Evolutionary conservation across 1,140 invertebrate species (phyloP).

Genomic region (Physella acuta): DNA sequence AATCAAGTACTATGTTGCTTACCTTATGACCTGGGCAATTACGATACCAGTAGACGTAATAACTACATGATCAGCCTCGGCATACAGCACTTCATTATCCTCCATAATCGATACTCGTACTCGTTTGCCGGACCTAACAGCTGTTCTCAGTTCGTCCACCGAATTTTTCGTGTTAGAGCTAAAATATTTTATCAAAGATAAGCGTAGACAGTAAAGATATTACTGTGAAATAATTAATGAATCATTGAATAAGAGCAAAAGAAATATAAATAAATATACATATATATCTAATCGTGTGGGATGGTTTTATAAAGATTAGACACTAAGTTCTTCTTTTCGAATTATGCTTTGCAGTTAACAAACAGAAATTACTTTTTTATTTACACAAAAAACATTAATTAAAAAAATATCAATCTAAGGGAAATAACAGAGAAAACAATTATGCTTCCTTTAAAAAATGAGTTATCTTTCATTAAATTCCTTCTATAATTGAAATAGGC

Average conservation of each 20-base stretch:
- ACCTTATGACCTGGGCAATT: background rate
- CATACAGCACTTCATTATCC: background rate
- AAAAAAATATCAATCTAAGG: too few relatives aligned
- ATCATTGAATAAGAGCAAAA: too few relatives aligned
- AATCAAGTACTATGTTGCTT: background rate
- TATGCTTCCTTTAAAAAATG: too few relatives aligned
- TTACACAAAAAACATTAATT: too few relatives aligned
- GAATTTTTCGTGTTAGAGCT: background rate
- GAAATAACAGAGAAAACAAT: too few relatives aligned
- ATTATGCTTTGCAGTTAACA: too few relatives aligned
- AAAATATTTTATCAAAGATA: background rate
- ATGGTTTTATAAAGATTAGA: background rate
- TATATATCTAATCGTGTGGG: background rate
- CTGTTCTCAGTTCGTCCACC: background rate
- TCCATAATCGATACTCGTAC: background rate
- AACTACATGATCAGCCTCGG: background rate
- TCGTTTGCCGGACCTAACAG: background rate
- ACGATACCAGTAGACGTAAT: background rate
- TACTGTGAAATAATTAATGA: background rate
- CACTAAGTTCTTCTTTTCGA: too few relatives aligned
- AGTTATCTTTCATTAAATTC: too few relatives aligned
- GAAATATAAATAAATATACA: background rate
- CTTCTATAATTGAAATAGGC: too few relatives aligned
- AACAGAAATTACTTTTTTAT: too few relatives aligned
- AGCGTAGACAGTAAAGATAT: background rate